Evolutionary conservation across 2,888 invertebrate genomes (phyloP), one percentile per base, ranked within the genome.

Genomic region (Rhabditoides inermis): DNA sequence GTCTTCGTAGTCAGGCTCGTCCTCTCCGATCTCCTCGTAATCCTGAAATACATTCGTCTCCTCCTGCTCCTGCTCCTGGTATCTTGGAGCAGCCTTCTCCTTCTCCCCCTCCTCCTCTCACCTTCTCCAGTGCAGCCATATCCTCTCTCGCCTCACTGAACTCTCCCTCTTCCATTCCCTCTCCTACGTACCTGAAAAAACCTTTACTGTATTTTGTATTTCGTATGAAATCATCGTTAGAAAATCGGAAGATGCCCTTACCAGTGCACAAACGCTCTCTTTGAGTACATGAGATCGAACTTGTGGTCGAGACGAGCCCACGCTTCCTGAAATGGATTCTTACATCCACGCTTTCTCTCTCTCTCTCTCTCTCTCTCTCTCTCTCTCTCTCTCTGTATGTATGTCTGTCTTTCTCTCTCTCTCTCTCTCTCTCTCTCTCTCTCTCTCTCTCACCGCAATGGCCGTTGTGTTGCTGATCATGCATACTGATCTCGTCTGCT

Each of bases 231-330:
- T n/a, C n/a, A n/a, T n/a, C n/a, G n/a, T n/a, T n/a, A n/a, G n/a
- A n/a, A n/a, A n/a, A n/a, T n/a, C n/a, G n/a, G n/a, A n/a, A n/a
- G n/a, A n/a, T n/a, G n/a, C n/a, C n/a, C n/a, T n/a, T n/a, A n/a
- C n/a, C n/a, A n/a, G n/a, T n/a, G n/a, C n/a, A n/a, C n/a, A n/a
- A n/a, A n/a, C n/a, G n/a, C n/a, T n/a, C 87, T 82, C 74, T 88
- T 87, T 49, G 83, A 81, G 70, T 84, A 87, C 84, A 90, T 86
- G 47, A 86, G 77, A 54, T 85, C 84, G 76, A 85, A 63, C 77
- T 90, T 89, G 67, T 82, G 82, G 68, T 84, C 82, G 20, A 90
- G 78, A 49, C 85, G 82, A 54, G 84, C 84, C 85, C 88, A 90
- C 45, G 88, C 88, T 36, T 55, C 55, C n/a, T n/a, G n/a, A n/a